Conservation (phyloP, 2,888 invertebrate genomes). For the Pseudococcus viburni region DNA sequence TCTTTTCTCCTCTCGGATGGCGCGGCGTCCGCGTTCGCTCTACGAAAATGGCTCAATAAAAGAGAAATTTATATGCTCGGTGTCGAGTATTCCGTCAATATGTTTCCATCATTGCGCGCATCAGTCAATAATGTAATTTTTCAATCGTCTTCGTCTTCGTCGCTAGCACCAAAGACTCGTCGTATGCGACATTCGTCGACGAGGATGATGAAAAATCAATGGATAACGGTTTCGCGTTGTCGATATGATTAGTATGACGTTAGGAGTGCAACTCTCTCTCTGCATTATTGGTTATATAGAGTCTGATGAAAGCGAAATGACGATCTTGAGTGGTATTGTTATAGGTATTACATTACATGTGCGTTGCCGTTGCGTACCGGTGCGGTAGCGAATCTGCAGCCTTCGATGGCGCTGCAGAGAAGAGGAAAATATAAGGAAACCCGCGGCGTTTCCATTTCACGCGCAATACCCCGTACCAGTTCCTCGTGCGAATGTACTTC, state of each 20-base stretch:
- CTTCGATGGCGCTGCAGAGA: too few relatives aligned
- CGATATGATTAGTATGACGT: slow-evolving; percentile 3
- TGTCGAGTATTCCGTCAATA: not conserved
- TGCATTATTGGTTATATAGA: slow-evolving; percentile 10
- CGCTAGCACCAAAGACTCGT: not conserved
- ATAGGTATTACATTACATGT: not conserved
- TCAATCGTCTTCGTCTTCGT: not conserved
- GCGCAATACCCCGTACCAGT: too few relatives aligned
- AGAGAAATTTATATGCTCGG: slow-evolving; percentile 11
- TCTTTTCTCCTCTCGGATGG: not conserved
- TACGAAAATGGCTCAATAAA: not conserved
- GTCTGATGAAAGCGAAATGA: slow-evolving; percentile 11
- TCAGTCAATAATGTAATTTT: slow-evolving; percentile 28
- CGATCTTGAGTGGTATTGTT: not conserved
- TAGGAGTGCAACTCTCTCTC: slow-evolving; percentile 31
- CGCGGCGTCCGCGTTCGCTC: not conserved
- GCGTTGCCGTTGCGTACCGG: not conserved
- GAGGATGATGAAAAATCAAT: slow-evolving; percentile 6
- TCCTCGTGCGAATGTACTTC: too few relatives aligned
- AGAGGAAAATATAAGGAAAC: too few relatives aligned
- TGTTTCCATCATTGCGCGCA: not conserved
- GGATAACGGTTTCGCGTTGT: slow-evolving; percentile 12
- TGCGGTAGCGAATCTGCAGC: too few relatives aligned
- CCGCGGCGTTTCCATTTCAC: too few relatives aligned
- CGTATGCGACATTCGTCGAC: not conserved